A percentile compares a stretch with the other conserved stretches of the same genome.
Conservation (phyloP, 2,888 invertebrate species). For the Dexiosoma caninum region DNA sequence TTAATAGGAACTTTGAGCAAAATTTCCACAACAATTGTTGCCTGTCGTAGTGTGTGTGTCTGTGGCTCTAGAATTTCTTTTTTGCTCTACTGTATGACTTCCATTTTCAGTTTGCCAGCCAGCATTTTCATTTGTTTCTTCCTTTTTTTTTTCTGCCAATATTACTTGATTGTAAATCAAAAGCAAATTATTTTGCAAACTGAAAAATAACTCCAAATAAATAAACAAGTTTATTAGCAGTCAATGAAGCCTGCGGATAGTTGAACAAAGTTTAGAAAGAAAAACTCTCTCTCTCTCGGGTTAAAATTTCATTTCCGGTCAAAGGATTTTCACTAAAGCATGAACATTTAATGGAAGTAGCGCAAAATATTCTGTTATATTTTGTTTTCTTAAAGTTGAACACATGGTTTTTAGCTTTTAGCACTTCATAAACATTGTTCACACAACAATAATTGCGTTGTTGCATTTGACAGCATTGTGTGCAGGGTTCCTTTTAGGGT, state of each 20-base stretch:
- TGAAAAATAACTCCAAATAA: slow-evolving; percentile 1
- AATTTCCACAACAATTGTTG: too few relatives aligned
- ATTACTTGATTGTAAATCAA: slow-evolving; percentile 20
- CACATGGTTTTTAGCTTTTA: slow-evolving; percentile 30
- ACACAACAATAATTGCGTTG: slow-evolving; percentile 20
- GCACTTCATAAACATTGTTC: background rate
- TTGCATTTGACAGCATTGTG: slow-evolving; percentile 50
- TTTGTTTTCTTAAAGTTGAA: slow-evolving; percentile 8
- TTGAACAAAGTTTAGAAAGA: slow-evolving; percentile 33
- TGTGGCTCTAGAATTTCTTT: too few relatives aligned
- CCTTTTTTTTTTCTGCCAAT: background rate
- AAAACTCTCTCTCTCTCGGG: background rate
- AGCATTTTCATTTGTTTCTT: slow-evolving; percentile 15
- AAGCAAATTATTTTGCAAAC: slow-evolving; percentile 43
- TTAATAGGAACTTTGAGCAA: too few relatives aligned
- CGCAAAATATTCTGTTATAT: background rate
- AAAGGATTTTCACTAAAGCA: slow-evolving; percentile 28
- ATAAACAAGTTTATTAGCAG: slow-evolving; percentile 1
- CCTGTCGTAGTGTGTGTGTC: too few relatives aligned
- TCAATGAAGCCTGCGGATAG: slow-evolving; percentile 59
- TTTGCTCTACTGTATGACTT: slow-evolving; percentile 7
- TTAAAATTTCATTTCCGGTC: slow-evolving; percentile 55
- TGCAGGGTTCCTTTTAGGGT: slow-evolving; percentile 19
- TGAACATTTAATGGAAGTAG: background rate
- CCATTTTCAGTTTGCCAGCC: too few relatives aligned